phyloP scores from a whole-genome alignment of 2,113 vertebrate genomes.

The Ammodytes dubius region DNA sequence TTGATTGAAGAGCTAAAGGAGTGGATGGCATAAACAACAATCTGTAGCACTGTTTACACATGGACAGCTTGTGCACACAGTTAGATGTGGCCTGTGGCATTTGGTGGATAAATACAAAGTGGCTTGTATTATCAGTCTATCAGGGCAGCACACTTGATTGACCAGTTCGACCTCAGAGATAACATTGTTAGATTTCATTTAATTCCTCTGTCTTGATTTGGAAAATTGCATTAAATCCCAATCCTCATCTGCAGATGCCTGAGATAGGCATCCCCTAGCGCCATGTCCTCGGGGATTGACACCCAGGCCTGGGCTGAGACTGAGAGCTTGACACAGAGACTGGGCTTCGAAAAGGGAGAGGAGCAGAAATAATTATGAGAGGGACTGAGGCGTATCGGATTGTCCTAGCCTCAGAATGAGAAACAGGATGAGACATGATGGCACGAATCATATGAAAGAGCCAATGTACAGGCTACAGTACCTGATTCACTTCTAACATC shows the following conservation, averaged over 20 bases:
- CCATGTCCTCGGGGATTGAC: constrained; percentile 72
- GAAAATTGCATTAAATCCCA: constrained; percentile 73
- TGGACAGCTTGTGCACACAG: constrained; percentile 31
- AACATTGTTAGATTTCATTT: constrained; percentile 70
- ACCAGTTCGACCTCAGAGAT: constrained; percentile 63
- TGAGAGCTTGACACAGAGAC: constrained; percentile 64
- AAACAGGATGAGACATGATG: constrained; percentile 75
- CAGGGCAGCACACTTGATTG: constrained; percentile 62
- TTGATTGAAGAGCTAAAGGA: constrained; percentile 55
- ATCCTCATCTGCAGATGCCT: constrained; percentile 51
- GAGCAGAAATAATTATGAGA: constrained; percentile 83
- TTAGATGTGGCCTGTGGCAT: constrained; percentile 41
- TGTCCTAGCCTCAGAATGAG: constrained; percentile 78
- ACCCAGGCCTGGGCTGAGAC: constrained; percentile 53
- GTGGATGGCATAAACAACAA: constrained; percentile 37
- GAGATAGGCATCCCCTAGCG: constrained; percentile 61
- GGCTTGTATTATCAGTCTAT: constrained; percentile 59
- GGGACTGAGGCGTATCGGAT: constrained; percentile 76
- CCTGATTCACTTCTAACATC: constrained; percentile 71
- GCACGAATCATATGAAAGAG: constrained; percentile 65
- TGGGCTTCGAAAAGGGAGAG: constrained; percentile 73
- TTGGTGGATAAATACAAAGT: constrained; percentile 63
- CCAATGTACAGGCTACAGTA: constrained; percentile 46
- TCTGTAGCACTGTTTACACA: constrained; percentile 32
- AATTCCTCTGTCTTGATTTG: constrained; percentile 71